Evolutionary conservation across 2,888 invertebrate genomes (phyloP), one percentile per base, ranked within the genome.

Genomic region (Rutpela maculata): DNA sequence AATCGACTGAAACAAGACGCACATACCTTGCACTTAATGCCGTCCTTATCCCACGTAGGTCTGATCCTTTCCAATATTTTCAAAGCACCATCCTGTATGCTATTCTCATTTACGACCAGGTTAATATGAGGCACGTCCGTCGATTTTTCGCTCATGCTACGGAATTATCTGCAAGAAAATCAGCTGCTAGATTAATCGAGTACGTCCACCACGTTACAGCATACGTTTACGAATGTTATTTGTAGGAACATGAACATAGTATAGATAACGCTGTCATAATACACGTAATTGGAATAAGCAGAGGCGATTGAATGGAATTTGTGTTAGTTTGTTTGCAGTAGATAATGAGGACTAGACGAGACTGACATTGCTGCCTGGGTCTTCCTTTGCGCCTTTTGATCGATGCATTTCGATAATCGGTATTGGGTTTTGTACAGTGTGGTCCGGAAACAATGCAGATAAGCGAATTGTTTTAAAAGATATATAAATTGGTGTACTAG

Each of bases 21-120:
- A 81, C 85, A 82, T 91, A 96, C 96, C 94, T 95, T 96, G 88
- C 94, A 94, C 85, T 92, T 91, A 77, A 96, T 91, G 84, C 92
- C 90, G 81, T 92, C 91, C 78, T 90, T 85, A 74, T 91, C 89
- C 97, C 97, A 97, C 59, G 91, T 85, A 18, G 96, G 95, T 87
- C 95, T 92, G 82, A 97, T 92, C 66, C 90, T 90, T 89, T 92
- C 90, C 76, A 97, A 90, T 85, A 97, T 90, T 87, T 93, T 90
- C 82, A 91, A 89, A 72, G 95, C 95, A 83, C 95, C 96, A 59
- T 90, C 90, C 82, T 93, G 91, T 67, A 95, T 91, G 88, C 94
- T 91, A 86, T 93, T 91, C 88, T 95, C 95, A 83, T 93, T 91
- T 17, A 89, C 80, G 11, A 77, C 83, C 12, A 88, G 79, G 35